Evolutionary conservation across 2,113 vertebrate species (phyloP).

Genomic region (Microcebus tavaratra): DNA sequence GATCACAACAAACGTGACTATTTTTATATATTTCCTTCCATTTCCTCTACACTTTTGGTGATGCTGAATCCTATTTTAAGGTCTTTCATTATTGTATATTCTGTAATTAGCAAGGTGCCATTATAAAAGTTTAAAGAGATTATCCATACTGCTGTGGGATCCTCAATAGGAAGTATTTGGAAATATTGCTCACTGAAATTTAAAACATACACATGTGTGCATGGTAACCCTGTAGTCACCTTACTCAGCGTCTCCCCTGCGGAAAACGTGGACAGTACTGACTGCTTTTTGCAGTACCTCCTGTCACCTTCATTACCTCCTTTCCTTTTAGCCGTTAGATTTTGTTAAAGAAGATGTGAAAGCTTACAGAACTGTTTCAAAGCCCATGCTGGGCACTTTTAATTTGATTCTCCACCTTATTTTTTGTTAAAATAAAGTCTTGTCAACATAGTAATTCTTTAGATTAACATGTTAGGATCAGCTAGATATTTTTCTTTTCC

Average conservation of each 20-base stretch:
- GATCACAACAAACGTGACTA: not conserved
- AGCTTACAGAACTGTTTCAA: not conserved
- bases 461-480: not conserved
- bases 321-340: not conserved
- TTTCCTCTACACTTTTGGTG: not conserved
- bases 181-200: not conserved
- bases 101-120: not conserved
- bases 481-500: not conserved
- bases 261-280: not conserved
- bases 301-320: not conserved
- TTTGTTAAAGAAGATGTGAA: not conserved
- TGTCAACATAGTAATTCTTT: not conserved
- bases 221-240: not conserved
- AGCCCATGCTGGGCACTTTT: not conserved
- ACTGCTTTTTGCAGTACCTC: not conserved
- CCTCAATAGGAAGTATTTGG: not conserved
- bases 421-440: not conserved
- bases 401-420: not conserved
- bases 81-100: not conserved
- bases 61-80: not conserved
- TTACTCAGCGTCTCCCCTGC: not conserved
- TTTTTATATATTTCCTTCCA: not conserved
- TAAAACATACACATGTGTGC: not conserved
- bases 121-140: not conserved
- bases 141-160: not conserved